A percentile compares a stretch with the other conserved stretches of the same genome.
These are phyloP conservation scores for Anabas testudineus DNA, from an alignment of 2,797 vertebrate species.

Conservation along the genomic window DNA sequence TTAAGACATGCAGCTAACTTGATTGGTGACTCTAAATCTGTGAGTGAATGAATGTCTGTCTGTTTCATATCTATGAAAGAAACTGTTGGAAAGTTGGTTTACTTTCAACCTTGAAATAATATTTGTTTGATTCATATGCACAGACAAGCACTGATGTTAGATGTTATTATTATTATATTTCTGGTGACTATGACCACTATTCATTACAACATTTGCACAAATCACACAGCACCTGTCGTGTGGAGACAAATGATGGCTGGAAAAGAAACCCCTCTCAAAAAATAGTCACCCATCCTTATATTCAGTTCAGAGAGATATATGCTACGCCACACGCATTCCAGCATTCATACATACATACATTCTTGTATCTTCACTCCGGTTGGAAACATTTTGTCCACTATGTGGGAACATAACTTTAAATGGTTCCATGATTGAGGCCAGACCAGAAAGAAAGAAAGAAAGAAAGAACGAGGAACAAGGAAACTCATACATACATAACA, in stretches of 20 bases:
- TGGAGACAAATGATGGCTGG: background rate
- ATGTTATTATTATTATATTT: too few species aligned
- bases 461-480: conserved; percentile 8
- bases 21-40: too few species aligned
- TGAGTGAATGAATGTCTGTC: too few species aligned
- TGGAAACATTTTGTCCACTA: conserved; percentile 49
- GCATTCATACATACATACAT: conserved; percentile 13
- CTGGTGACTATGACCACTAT: too few species aligned
- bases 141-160: too few species aligned
- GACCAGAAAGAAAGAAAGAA: conserved; percentile 25
- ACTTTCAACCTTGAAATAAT: too few species aligned
- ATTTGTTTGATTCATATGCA: too few species aligned
- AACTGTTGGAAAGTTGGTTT: too few species aligned
- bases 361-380: conserved; percentile 28
- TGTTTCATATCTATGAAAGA: too few species aligned
- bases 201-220: too few species aligned
- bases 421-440: conserved; percentile 50
- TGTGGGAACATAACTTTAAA: conserved; percentile 45
- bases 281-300: conserved; percentile 34
- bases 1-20: too few species aligned
- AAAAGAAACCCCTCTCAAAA: conserved; percentile 23
- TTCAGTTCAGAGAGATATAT: conserved; percentile 60
- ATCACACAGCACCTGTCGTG: background rate
- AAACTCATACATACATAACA: background rate
- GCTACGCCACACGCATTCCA: conserved; percentile 30